Base-by-base conservation (phyloP, 1,140 invertebrate genomes). In the Hesperophylax magnus region DNA sequence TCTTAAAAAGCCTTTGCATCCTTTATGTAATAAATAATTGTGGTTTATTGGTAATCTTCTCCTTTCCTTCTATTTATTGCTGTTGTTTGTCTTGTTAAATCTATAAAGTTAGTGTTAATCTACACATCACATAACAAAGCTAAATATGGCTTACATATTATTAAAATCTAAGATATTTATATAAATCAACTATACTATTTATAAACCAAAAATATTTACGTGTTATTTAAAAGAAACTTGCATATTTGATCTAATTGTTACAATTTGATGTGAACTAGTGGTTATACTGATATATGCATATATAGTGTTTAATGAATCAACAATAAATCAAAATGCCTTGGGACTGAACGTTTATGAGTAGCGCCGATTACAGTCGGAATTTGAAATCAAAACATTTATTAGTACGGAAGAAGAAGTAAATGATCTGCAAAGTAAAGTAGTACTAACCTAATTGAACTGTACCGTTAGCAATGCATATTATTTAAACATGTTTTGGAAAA, bases 171-270 rank as follows among this genome's bases (percentile, higher is more conserved):
- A 72, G 69, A 6, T 72, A 52, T 72, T 65, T 72, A 72, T 20
- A 53, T 53, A 72, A 53, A 22, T 22, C 20, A 18, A 22, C 15
- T 72, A 31, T 67, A 72, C 69, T 72, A 53, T 72, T 31, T 54
- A 24, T 22, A 75, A 75, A 75, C 72, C 72, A 75, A 75, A 75
- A 75, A 75, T 75, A 75, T 75, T 75, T 58, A 58, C 53, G 54
- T 75, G 72, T 58, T 75, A 75, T 75, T 75, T 75, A 58, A 72
- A 72, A 53, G 17, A 72, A 72, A 72, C 69, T 75, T 75, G 72
- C 53, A 58, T 75, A 58, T 58, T 58, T 58, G 72, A 58, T 75
- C 27, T 58, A 75, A 75, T 75, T 39, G 72, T 75, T 72, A 53
- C 34, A 56, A 18, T 72, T 72, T 58, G 53, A 75, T 60, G 72